These are phyloP conservation scores for Neofelis nebulosa DNA, from an alignment of 2,113 vertebrate genomes.

Conservation along the genomic window DNA sequence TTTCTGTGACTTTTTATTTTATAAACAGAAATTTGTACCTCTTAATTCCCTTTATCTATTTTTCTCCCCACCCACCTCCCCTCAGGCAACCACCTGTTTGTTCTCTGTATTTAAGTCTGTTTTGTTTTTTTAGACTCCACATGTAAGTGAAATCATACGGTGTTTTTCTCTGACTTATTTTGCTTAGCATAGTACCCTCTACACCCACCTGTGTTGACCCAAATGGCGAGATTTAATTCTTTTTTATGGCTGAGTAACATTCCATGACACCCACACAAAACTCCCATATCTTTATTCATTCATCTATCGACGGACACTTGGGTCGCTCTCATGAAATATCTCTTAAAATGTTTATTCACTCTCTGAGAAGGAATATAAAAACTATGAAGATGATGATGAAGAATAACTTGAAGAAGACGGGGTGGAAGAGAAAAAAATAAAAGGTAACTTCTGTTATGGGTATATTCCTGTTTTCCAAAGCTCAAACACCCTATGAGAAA, in stretches of 20 bases:
- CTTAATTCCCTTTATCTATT: not conserved
- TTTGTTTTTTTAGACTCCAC: not conserved
- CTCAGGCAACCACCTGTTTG: not conserved
- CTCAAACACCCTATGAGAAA: not conserved
- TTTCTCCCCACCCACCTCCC: not conserved
- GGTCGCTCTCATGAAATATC: not conserved
- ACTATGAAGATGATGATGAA: not conserved
- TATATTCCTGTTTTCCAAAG: not conserved
- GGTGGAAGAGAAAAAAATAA: not conserved
- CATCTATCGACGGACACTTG: not conserved
- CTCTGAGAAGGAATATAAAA: not conserved
- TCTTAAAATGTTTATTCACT: not conserved
- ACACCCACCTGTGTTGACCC: not conserved
- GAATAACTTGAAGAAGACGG: not conserved
- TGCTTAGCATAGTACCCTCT: not conserved
- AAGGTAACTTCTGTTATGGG: not conserved
- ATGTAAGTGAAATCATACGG: not conserved
- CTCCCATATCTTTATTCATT: not conserved
- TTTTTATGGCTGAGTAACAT: not conserved
- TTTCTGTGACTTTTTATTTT: not conserved
- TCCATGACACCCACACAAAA: not conserved
- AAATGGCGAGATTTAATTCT: not conserved
- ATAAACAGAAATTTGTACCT: not conserved
- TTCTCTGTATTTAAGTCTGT: not conserved
- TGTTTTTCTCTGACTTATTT: not conserved